Evolutionary conservation across 2,113 vertebrate species (phyloP), one percentile per base, ranked within the genome.

Genomic region (Nycticorax nycticorax): DNA sequence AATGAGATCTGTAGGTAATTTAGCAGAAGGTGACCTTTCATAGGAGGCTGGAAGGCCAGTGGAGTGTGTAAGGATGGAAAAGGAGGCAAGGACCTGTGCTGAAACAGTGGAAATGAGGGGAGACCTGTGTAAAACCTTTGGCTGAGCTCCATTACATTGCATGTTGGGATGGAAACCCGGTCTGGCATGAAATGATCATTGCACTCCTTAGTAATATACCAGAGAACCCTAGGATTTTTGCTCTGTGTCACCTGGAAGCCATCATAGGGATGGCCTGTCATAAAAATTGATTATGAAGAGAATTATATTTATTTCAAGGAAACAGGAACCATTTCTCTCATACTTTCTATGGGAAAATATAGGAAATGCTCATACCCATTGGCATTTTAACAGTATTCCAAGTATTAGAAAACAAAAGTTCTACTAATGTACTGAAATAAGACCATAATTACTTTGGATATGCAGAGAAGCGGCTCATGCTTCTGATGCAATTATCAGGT

Each of bases 1-100:
- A 89, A 78, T 27, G 59, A 92, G 55, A 47, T 85, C 50, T 79
- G 62, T 24, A 79, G 66, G 63, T 93, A 79, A 89, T 94, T 91
- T 85, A 85, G 62, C 80, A 92, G 53, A 87, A 85, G 22, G 13
- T 73, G 91, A 94, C 74, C 66, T 95, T 97, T 93, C 77, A 76
- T 45, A 89, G 71, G 33, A 91, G 21, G 41, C 23, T 59, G 30
- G 45, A 63, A 89, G 37, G 15, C n/a, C 77, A 89, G 23, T 32
- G 41, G 32, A 89, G 37, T 39, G 20, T 87, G 15, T 27, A 71
- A 93, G 39, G 24, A 9, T 39, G 55, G 67, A 75, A 85, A 92
- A 27, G 30, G 48, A 93, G 60, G 53, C 63, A 94, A 83, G 60
- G 35, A 57, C 24, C 9, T 28, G 28, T 20, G 41, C 15, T 82